phyloP scores from a whole-genome alignment of 2,888 invertebrate genomes.

The Notodonta dromedarius region DNA sequence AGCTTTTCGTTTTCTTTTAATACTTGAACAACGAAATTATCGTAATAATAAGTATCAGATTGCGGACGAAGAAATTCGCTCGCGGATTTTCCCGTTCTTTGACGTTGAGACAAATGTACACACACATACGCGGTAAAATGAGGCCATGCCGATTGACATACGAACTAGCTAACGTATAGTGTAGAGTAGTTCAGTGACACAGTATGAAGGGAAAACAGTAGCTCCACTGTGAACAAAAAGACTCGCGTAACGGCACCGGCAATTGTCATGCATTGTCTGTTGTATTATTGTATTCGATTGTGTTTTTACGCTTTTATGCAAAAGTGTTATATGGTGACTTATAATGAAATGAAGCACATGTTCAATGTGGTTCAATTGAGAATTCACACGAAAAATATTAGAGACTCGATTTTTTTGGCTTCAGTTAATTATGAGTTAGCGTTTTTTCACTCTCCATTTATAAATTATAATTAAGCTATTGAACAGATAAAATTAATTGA shows the following conservation, averaged over 20 bases:
- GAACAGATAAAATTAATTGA: background rate
- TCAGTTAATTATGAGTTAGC: too few species aligned
- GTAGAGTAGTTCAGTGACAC: conserved; percentile 39
- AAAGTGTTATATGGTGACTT: too few species aligned
- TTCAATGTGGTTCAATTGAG: too few species aligned
- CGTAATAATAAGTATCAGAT: conserved; percentile 24
- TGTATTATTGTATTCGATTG: conserved; percentile 19
- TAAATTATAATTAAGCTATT: background rate
- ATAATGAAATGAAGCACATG: too few species aligned
- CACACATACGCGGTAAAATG: conserved; percentile 32
- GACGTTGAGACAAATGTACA: conserved; percentile 27
- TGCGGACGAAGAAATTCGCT: conserved; percentile 6
- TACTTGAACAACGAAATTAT: conserved; percentile 25
- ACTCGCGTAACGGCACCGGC: conserved; percentile 1
- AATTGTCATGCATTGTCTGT: conserved; percentile 2
- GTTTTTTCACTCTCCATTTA: background rate
- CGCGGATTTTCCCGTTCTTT: conserved; percentile 27
- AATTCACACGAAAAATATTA: too few species aligned
- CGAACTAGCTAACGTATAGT: conserved; percentile 33
- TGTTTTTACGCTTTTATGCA: background rate
- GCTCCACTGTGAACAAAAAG: conserved; percentile 27
- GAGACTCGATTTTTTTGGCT: too few species aligned
- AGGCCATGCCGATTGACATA: conserved; percentile 49
- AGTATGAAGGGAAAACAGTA: conserved; percentile 35
- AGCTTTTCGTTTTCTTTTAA: conserved; percentile 29